These are phyloP conservation scores for Lumbricus terrestris DNA, from an alignment of 2,888 invertebrate species.

Conservation along the genomic window DNA sequence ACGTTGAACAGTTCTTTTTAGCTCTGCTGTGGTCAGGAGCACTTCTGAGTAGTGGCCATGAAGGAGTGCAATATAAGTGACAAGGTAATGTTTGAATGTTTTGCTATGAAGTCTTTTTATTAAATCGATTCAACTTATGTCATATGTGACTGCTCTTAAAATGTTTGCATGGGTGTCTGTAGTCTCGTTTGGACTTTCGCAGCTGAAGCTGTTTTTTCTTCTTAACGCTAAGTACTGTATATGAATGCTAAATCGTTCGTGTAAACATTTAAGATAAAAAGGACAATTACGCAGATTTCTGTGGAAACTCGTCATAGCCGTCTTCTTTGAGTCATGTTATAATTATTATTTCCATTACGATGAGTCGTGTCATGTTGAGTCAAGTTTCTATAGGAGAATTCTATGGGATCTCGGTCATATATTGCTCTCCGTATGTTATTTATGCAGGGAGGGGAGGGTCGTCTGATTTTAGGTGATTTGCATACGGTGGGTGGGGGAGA, in stretches of 20 bases:
- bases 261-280: neutral
- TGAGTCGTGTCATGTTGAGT: neutral
- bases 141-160: neutral
- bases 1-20: no score
- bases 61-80: no score
- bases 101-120: neutral
- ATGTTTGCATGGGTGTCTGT: neutral
- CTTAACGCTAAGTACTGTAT: neutral
- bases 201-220: neutral
- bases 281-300: neutral
- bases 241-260: neutral
- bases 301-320: neutral
- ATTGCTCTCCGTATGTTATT: no score
- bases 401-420: neutral
- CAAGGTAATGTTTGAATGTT: no score
- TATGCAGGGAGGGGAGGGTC: no score
- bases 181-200: neutral
- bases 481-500: no score
- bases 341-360: no score
- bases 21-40: no score
- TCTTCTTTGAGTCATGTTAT: neutral
- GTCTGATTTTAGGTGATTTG: no score
- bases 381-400: no score
- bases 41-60: no score
- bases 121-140: neutral